phyloP scores from a whole-genome alignment of 2,113 vertebrate species.

The Arenaria interpres region DNA sequence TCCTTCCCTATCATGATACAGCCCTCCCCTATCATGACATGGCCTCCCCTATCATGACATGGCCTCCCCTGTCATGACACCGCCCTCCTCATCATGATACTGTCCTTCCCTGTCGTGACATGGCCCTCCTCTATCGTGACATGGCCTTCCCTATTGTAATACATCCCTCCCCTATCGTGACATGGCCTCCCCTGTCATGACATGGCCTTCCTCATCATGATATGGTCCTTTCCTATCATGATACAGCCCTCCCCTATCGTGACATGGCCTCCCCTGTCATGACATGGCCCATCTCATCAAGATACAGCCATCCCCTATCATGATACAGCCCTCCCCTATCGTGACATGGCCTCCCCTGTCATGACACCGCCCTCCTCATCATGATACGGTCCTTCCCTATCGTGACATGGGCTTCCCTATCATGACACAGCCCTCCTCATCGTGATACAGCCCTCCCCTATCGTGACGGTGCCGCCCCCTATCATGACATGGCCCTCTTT shows the following conservation, averaged over 20 bases:
- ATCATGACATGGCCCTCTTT: neutral
- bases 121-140: neutral
- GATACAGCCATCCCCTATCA: too few relatives aligned
- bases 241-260: neutral
- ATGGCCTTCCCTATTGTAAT: rapidly evolving
- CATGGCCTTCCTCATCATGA: neutral
- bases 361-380: neutral
- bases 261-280: neutral
- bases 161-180: too few relatives aligned
- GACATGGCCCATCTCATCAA: rapidly evolving
- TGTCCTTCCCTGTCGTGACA: too few relatives aligned
- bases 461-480: neutral
- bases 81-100: rapidly evolving
- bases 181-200: neutral
- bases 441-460: too few relatives aligned
- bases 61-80: rapidly evolving
- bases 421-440: too few relatives aligned
- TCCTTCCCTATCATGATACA: too few relatives aligned
- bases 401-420: neutral
- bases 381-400: too few relatives aligned
- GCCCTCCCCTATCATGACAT: neutral
- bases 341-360: too few relatives aligned
- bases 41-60: neutral
- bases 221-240: neutral
- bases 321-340: too few relatives aligned